Evolutionary conservation across 2,113 vertebrate genomes (phyloP).

Genomic region (Bufo bufo): DNA sequence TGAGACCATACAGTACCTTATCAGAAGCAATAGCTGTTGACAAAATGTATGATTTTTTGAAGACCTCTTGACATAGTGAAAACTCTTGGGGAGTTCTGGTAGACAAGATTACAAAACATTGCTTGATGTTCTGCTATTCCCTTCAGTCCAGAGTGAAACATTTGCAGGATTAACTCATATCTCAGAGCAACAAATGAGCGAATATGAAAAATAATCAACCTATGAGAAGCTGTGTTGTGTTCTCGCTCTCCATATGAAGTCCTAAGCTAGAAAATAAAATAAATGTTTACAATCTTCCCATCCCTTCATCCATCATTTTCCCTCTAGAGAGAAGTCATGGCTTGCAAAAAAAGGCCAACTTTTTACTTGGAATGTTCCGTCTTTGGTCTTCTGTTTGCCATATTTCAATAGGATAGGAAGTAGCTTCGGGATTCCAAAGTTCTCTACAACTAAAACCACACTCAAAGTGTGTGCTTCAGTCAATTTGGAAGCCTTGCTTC

Average conservation of each 20-base stretch:
- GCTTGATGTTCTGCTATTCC: neutral
- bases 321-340: neutral
- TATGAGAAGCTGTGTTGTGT: neutral
- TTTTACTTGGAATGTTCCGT: conserved; percentile 23
- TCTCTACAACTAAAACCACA: conserved; percentile 19
- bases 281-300: neutral
- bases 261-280: neutral
- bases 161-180: conserved; percentile 2
- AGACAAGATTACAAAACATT: neutral
- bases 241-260: conserved; percentile 3
- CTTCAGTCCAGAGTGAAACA: neutral
- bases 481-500: neutral
- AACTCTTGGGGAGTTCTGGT: neutral
- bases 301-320: conserved; percentile 33
- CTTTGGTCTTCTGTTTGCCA: conserved; percentile 22
- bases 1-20: too few relatives aligned
- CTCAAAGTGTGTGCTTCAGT: conserved; percentile 24
- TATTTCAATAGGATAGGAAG: conserved; percentile 43
- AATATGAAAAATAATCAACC: neutral
- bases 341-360: conserved; percentile 5
- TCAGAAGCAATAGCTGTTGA: too few relatives aligned
- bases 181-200: neutral
- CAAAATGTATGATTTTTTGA: neutral
- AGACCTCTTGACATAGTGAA: neutral
- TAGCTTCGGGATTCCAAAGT: conserved; percentile 3